Percentiles rank a stretch among this genome's conserved stretches.
Conservation (phyloP, 2,797 vertebrate genomes). For the Sternotherus odoratus region DNA sequence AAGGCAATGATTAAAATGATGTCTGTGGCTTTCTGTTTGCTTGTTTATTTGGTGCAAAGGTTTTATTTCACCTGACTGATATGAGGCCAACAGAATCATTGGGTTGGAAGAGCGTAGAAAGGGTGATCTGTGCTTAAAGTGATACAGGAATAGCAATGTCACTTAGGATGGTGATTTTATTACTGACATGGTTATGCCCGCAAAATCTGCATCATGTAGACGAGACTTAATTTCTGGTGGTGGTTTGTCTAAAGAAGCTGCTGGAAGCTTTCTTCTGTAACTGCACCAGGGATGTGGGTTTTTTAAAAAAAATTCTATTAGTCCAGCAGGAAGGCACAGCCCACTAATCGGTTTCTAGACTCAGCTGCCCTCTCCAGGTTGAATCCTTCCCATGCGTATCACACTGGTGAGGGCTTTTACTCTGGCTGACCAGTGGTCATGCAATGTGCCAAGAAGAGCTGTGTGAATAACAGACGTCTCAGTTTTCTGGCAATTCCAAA, state of each 20-base stretch:
- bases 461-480: too few relatives aligned
- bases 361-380: not conserved
- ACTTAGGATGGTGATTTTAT: not conserved
- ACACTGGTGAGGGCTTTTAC: not conserved
- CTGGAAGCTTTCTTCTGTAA: not conserved
- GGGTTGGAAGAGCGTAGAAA: not conserved
- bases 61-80: not conserved
- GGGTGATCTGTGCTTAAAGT: not conserved
- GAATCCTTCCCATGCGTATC: rapidly evolving
- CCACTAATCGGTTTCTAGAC: not conserved
- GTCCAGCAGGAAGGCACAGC: not conserved
- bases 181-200: not conserved
- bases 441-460: too few relatives aligned
- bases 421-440: not conserved
- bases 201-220: not conserved
- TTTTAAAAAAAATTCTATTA: rapidly evolving
- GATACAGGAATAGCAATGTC: not conserved
- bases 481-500: too few relatives aligned
- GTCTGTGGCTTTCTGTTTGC: not conserved
- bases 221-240: not conserved
- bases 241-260: not conserved
- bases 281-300: rapidly evolving
- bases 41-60: not conserved
- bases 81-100: not conserved
- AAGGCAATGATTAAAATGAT: not conserved